Base-by-base conservation (phyloP, 30 jellyfish, hydroid and myxozoan genomes). In the Turritopsis rubra region DNA sequence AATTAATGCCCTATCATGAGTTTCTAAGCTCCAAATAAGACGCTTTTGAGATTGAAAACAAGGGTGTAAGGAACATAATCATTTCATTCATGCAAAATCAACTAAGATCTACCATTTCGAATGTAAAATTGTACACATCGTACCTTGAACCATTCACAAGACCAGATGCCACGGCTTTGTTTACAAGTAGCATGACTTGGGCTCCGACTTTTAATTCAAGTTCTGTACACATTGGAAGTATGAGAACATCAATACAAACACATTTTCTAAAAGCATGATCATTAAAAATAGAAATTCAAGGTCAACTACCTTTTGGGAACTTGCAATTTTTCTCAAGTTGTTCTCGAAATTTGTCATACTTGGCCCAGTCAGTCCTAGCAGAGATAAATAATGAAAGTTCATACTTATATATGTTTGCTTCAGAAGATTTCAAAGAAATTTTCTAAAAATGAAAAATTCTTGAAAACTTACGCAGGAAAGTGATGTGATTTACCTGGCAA, bases 131-230 rank as follows among this genome's bases (percentile, higher is more conserved):
- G 60, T 8, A 8, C 22, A 16, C 19, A 16, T 22, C 5, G 21
- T 29, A 84, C 93, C 96, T 83, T n/a, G 96, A 76, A 19, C 96
- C 96, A 79, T 89, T 89, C 54, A 89, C 96, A 72, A 89, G 87
- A 60, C 93, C 90, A 21, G 66, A 65, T 71, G 87, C 26, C 31
- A 89, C 89, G 27, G 68, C 72, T 30, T 66, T 65, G 72, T 89
- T 89, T 52, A 72, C 81, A 71, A 89, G 52, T 24, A 89, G 87
- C 96, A 89, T 89, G 68, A 89, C 96, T 79, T 89, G 96, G 23
- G 96, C 96, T 19, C 96, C 96, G 85, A 89, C 93, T 84, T 89
- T 89, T 30, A 89, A 65, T 25, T 71, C 21, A 52, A 89, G 54
- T 17, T 66, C 96, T 89, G 84, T 7, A 74, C 81, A 52, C 23